phyloP scores from a whole-genome alignment of 1,140 invertebrate species.

The Neelides sp. region DNA sequence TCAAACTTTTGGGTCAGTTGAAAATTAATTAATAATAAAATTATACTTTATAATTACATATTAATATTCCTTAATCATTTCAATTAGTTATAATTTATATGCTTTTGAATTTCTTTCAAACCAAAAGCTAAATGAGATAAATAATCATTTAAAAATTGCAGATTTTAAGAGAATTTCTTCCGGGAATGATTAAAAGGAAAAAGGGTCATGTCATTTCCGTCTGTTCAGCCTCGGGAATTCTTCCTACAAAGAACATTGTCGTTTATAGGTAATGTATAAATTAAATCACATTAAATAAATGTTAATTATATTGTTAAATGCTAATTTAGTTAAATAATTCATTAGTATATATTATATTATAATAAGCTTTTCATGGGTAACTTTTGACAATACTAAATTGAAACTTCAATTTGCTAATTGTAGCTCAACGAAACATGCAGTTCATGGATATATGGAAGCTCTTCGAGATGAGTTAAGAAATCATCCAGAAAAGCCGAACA shows the following conservation, averaged over 20 bases:
- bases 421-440: slow-evolving; percentile 28
- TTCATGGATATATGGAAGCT: slow-evolving; percentile 24
- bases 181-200: slow-evolving; percentile 20
- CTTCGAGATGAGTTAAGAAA: slow-evolving; percentile 26
- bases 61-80: background rate
- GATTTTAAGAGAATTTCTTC: slow-evolving; percentile 20
- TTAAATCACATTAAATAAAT: too few species aligned
- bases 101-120: too few species aligned
- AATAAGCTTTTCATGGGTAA: too few species aligned
- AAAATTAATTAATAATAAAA: too few species aligned
- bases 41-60: background rate
- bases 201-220: slow-evolving; percentile 24
- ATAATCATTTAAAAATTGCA: slow-evolving; percentile 9
- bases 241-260: slow-evolving; percentile 25
- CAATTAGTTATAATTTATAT: background rate
- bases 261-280: too few species aligned
- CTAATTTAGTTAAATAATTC: too few species aligned
- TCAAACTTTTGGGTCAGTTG: slow-evolving; percentile 29
- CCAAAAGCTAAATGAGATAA: too few species aligned
- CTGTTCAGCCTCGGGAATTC: slow-evolving; percentile 26
- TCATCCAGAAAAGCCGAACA: slow-evolving; percentile 23
- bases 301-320: too few species aligned
- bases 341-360: too few species aligned
- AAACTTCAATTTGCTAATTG: too few species aligned
- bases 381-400: too few species aligned